Evolutionary conservation across 2,888 invertebrate genomes (phyloP).

Genomic region (Nezara viridula): DNA sequence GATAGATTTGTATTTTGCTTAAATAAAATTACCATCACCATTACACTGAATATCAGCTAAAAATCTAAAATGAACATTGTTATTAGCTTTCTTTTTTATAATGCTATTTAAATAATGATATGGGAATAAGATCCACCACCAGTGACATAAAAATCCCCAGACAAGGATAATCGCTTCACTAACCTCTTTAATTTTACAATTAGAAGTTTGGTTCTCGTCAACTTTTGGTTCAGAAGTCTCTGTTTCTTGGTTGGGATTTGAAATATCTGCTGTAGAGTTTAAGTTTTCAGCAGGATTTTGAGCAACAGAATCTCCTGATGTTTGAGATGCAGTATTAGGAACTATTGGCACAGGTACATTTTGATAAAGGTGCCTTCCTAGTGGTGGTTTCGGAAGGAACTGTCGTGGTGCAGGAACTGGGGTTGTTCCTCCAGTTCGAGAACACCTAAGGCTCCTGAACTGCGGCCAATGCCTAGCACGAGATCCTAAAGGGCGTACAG

Average conservation of each 20-base stretch:
- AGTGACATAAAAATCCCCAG: background rate
- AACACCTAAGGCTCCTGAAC: conserved; percentile 66
- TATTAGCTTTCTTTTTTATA: background rate
- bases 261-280: background rate
- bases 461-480: conserved; percentile 66
- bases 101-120: background rate
- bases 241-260: background rate
- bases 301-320: background rate
- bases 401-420: conserved; percentile 67
- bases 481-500: conserved; percentile 59
- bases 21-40: background rate
- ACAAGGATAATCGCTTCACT: background rate
- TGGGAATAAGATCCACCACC: conserved; percentile 1
- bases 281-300: conserved; percentile 23
- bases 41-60: background rate
- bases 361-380: conserved; percentile 71
- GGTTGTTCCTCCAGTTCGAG: conserved; percentile 64
- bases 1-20: background rate
- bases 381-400: conserved; percentile 63
- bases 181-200: conserved; percentile 37
- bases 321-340: conserved; percentile 66
- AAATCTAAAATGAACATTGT: background rate
- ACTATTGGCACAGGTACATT: conserved; percentile 72
- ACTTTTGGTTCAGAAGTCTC: conserved; percentile 13
- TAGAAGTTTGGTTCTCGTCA: background rate